Percentiles rank a stretch among this genome's conserved stretches.
Conservation (phyloP, 1,140 invertebrate genomes). For the Conus betulinus region DNA sequence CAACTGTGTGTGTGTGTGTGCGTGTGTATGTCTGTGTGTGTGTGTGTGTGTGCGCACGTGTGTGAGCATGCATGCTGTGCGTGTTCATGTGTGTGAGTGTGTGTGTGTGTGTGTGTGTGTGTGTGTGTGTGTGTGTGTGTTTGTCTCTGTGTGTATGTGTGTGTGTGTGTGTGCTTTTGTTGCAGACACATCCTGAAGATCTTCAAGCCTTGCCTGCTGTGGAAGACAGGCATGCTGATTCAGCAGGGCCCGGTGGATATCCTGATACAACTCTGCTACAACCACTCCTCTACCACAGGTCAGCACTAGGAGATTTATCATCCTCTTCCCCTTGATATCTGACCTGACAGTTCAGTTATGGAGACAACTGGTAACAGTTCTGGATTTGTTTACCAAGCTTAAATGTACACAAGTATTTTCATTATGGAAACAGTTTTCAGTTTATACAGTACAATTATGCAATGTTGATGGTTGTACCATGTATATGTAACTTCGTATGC, state of each 20-base stretch:
- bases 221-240: conserved; percentile 43
- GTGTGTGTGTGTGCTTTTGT: background rate
- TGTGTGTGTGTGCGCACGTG: background rate
- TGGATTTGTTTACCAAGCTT: no score
- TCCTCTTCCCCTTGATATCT: no score
- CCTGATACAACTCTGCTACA: conserved; percentile 21
- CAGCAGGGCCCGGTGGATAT: conserved; percentile 45
- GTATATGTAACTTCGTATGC: no score
- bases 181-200: conserved; percentile 40
- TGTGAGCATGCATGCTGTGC: conserved; percentile 3
- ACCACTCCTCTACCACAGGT: background rate
- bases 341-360: no score
- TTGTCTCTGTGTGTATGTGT: background rate
- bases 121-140: background rate
- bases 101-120: background rate
- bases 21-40: background rate
- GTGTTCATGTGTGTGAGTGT: background rate
- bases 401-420: no score
- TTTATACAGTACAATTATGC: no score
- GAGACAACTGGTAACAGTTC: no score
- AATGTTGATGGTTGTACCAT: no score
- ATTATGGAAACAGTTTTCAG: no score
- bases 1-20: background rate
- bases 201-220: conserved; percentile 35
- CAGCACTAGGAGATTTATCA: background rate